Evolutionary conservation across 2,113 vertebrate species (phyloP).

Genomic region (Ammodramus savannarum): DNA sequence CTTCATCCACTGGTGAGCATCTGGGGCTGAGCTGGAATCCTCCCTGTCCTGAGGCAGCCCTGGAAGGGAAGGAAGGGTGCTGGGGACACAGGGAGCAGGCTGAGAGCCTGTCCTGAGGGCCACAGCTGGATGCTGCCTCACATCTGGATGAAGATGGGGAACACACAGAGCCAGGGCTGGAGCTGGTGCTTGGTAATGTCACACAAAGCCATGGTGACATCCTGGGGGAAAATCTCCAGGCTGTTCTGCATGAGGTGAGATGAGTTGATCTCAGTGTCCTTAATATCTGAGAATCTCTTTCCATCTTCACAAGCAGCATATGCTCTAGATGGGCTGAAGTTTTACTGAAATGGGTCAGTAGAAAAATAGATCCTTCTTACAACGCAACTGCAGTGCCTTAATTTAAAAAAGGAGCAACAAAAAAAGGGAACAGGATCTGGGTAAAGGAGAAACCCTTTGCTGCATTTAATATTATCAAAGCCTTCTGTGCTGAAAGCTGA

Average conservation of each 20-base stretch:
- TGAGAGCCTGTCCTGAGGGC: not conserved
- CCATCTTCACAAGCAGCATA: not conserved
- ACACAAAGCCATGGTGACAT: not conserved
- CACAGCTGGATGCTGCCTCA: not conserved
- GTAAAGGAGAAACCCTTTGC: not conserved
- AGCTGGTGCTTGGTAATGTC: not conserved
- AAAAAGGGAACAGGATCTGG: not conserved
- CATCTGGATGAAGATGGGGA: not conserved
- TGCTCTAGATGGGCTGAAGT: not conserved
- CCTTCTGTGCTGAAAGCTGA: not conserved
- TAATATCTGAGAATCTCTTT: not conserved
- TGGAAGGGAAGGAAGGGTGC: not conserved
- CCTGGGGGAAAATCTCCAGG: not conserved
- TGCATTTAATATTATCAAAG: conserved; percentile 19
- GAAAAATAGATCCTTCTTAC: conserved; percentile 41
- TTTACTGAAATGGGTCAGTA: conserved; percentile 31
- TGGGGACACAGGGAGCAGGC: not conserved
- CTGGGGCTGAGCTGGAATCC: not conserved
- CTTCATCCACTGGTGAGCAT: not conserved
- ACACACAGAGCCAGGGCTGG: not conserved
- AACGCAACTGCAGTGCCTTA: not conserved
- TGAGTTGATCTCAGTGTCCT: not conserved
- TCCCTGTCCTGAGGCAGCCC: not conserved
- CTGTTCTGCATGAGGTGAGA: not conserved
- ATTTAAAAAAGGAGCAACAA: not conserved